Conservation (phyloP, 2,797 vertebrate genomes). For the Ctenochaetus hawaiiensis region DNA sequence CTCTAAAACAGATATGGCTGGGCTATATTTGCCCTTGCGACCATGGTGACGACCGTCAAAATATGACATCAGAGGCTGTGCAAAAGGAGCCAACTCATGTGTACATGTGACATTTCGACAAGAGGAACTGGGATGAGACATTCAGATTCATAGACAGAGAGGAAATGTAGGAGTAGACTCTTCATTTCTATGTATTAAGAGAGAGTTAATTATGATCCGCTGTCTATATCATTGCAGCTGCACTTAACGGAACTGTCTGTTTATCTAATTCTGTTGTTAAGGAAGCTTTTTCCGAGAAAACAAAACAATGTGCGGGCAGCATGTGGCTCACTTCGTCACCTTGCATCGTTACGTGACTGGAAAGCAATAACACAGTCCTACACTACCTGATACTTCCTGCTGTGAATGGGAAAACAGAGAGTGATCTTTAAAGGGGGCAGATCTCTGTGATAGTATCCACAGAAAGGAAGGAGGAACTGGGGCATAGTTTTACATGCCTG, state of each 20-base stretch:
- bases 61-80: conserved; percentile 69
- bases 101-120: conserved; percentile 37
- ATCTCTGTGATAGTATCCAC: conserved; percentile 39
- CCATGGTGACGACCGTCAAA: conserved; percentile 66
- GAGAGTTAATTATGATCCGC: conserved; percentile 22
- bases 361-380: conserved; percentile 5
- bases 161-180: neutral
- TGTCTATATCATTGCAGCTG: neutral
- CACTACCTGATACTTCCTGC: conserved; percentile 46
- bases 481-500: conserved; percentile 54
- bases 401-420: conserved; percentile 21
- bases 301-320: conserved; percentile 1
- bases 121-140: conserved; percentile 5
- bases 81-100: conserved; percentile 40
- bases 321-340: conserved; percentile 2
- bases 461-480: conserved; percentile 43
- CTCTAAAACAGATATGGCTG: conserved; percentile 59
- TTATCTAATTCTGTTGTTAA: conserved; percentile 10
- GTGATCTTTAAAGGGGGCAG: conserved; percentile 23
- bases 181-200: conserved; percentile 20
- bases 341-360: neutral
- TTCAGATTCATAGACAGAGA: neutral
- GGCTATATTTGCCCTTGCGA: conserved; percentile 60
- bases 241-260: neutral
- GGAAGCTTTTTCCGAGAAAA: conserved; percentile 23